Evolutionary conservation across 2,888 invertebrate species (phyloP).

Genomic region (Atrina japonica): DNA sequence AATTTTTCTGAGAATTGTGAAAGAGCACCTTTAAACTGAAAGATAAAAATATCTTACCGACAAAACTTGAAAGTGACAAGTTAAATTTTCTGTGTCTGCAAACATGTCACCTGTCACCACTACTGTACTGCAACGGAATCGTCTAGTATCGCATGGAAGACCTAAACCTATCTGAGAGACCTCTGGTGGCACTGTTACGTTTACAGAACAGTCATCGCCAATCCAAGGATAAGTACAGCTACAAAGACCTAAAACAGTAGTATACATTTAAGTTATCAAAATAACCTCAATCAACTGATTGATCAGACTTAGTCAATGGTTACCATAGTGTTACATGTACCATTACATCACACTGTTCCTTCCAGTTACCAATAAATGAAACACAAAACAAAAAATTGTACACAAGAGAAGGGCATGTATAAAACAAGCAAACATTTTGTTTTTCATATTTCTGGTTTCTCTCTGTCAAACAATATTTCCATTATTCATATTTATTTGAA

Average conservation of each 20-base stretch:
- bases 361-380: too few relatives aligned
- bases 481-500: too few relatives aligned
- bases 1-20: too few relatives aligned
- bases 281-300: too few relatives aligned
- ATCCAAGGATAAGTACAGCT: conserved; percentile 54
- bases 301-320: too few relatives aligned
- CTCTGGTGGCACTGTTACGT: conserved; percentile 48
- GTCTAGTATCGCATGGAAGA: conserved; percentile 26
- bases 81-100: conserved; percentile 37
- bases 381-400: too few relatives aligned
- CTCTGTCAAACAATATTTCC: not conserved
- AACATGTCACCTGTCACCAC: conserved; percentile 31
- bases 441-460: not conserved
- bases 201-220: conserved; percentile 63
- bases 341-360: too few relatives aligned
- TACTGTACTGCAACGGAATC: conserved; percentile 13
- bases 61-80: conserved; percentile 30
- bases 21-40: too few relatives aligned
- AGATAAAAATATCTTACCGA: conserved; percentile 38
- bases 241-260: conserved; percentile 58
- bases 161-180: conserved; percentile 20
- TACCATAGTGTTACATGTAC: too few relatives aligned
- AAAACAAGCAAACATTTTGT: too few relatives aligned
- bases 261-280: not conserved
- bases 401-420: too few relatives aligned